Percentiles rank a stretch among this genome's conserved stretches.
These are phyloP conservation scores for Lucilia cuprina DNA, from an alignment of 1,140 invertebrate species.

Conservation along the genomic window DNA sequence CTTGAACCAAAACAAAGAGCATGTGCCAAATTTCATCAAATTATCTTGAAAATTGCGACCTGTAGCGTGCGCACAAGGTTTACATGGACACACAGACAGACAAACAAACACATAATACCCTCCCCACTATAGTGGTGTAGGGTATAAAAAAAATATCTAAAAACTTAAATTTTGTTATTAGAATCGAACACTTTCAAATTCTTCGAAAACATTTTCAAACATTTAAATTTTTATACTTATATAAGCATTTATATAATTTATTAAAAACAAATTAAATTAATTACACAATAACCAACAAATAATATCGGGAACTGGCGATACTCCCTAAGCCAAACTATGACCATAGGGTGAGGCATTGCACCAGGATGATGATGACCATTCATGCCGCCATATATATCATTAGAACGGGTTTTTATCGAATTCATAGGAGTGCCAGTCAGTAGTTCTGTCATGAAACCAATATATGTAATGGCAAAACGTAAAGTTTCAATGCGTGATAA, in stretches of 20 bases:
- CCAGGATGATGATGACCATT: slow-evolving; percentile 55
- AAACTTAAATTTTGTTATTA: too few relatives aligned
- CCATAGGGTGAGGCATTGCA: slow-evolving; percentile 52
- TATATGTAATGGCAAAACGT: slow-evolving; percentile 96
- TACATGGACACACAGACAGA: too few relatives aligned
- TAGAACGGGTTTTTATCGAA: slow-evolving; percentile 61
- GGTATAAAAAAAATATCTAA: too few relatives aligned
- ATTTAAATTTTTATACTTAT: too few relatives aligned
- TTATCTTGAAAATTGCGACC: too few relatives aligned
- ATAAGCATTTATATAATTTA: neutral
- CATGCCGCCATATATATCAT: slow-evolving; percentile 54
- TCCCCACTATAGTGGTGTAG: too few relatives aligned
- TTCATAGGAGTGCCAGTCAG: slow-evolving; percentile 71
- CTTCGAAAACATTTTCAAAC: too few relatives aligned
- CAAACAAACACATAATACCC: too few relatives aligned
- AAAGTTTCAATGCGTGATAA: slow-evolving; percentile 97
- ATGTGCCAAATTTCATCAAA: too few relatives aligned
- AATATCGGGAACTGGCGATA: neutral
- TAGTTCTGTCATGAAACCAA: slow-evolving; percentile 94
- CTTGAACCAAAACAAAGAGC: too few relatives aligned
- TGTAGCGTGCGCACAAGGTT: too few relatives aligned
- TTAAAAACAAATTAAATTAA: neutral
- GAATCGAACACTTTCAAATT: too few relatives aligned
- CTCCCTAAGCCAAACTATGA: slow-evolving; percentile 42
- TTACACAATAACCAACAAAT: slow-evolving; percentile 37